These are phyloP conservation scores for Rhegmatorhina hoffmannsi DNA, from an alignment of 2,113 vertebrate species.

Conservation along the genomic window DNA sequence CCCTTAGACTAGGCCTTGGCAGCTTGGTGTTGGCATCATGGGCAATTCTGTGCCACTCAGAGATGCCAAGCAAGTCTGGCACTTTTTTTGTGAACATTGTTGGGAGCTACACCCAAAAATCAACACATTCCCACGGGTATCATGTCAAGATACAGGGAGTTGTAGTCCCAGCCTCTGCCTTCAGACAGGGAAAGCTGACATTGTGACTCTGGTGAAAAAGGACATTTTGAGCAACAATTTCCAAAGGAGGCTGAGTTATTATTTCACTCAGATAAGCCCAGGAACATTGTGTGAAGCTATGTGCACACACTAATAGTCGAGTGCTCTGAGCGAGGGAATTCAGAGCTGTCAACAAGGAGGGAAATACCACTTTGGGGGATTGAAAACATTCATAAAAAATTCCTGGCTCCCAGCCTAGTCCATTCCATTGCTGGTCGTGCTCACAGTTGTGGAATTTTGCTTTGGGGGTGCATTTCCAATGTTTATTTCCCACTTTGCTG, in stretches of 20 bases:
- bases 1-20: neutral
- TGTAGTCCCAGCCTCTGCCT: neutral
- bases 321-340: slow-evolving; percentile 15
- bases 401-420: slow-evolving; percentile 36
- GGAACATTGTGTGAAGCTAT: slow-evolving; percentile 11
- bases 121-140: neutral
- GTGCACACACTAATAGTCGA: neutral
- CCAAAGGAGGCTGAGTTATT: neutral
- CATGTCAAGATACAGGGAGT: neutral
- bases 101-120: neutral
- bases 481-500: neutral
- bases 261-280: slow-evolving; percentile 11
- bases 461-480: neutral
- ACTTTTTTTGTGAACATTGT: rapidly evolving
- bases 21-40: rapidly evolving
- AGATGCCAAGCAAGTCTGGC: neutral
- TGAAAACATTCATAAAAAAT: slow-evolving; percentile 32
- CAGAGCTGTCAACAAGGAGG: slow-evolving; percentile 45
- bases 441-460: neutral
- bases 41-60: rapidly evolving
- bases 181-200: neutral
- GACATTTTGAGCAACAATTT: neutral
- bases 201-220: rapidly evolving
- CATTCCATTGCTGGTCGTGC: neutral
- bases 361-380: slow-evolving; percentile 18